Percentiles rank a stretch among this genome's conserved stretches.
Conservation (phyloP, 2,113 vertebrate genomes). For the Indicator maculatus region DNA sequence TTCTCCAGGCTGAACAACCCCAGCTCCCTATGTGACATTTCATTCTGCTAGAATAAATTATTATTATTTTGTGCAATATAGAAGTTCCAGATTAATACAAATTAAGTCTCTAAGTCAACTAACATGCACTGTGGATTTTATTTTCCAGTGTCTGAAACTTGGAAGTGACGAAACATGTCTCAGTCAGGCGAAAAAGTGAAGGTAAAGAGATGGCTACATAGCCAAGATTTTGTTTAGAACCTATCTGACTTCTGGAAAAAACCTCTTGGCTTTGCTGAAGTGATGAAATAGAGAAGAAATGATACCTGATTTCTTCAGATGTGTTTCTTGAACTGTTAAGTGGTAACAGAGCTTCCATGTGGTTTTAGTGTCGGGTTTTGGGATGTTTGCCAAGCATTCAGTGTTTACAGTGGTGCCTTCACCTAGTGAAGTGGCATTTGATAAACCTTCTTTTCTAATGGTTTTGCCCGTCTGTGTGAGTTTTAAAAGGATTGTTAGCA, state of each 20-base stretch:
- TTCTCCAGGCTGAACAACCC: too few relatives aligned
- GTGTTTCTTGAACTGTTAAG: background rate
- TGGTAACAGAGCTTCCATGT: background rate
- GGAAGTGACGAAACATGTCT: conserved; percentile 76
- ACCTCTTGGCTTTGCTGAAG: background rate
- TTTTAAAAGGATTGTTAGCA: background rate
- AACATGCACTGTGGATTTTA: background rate
- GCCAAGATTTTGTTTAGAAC: background rate
- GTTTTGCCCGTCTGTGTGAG: background rate
- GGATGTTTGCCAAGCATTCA: background rate
- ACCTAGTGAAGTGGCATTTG: background rate
- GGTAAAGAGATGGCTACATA: conserved; percentile 66
- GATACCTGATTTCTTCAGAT: background rate
- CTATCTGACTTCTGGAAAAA: background rate
- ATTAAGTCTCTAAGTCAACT: background rate
- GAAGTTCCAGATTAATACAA: background rate
- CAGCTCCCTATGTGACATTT: background rate
- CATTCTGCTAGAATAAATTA: background rate
- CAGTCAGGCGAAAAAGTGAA: conserved; percentile 87
- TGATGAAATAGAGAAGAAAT: background rate
- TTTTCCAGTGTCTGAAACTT: conserved; percentile 60
- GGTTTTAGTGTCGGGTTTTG: background rate
- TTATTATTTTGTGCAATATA: background rate
- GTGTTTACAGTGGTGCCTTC: background rate
- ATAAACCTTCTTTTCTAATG: background rate